Percentiles rank a stretch among this genome's conserved stretches.
Conservation (phyloP, 1,140 invertebrate genomes). For the Aculops lycopersici region DNA sequence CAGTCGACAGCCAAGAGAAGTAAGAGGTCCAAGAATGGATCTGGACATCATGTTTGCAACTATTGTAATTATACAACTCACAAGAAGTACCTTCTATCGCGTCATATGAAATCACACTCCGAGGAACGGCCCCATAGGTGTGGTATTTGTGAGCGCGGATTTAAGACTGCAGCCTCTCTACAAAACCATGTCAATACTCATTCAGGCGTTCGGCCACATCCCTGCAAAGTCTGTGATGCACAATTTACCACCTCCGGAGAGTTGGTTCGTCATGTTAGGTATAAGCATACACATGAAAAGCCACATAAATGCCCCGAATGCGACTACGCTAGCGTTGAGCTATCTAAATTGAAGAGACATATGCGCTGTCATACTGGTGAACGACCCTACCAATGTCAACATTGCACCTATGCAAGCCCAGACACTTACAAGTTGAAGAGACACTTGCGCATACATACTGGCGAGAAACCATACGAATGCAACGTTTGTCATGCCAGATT, state of each 20-base stretch:
- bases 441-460: slow-evolving; percentile 26
- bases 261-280: slow-evolving; percentile 60
- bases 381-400: slow-evolving; percentile 51
- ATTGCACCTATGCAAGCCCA: slow-evolving; percentile 85
- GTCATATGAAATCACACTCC: slow-evolving; percentile 82
- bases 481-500: slow-evolving; percentile 36
- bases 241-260: slow-evolving; percentile 84
- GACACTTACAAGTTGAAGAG: slow-evolving; percentile 72
- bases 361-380: slow-evolving; percentile 70
- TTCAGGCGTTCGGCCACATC: slow-evolving; percentile 70
- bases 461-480: slow-evolving; percentile 29
- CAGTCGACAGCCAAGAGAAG: slow-evolving; percentile 15
- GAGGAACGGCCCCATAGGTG: slow-evolving; percentile 79
- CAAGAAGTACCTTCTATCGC: slow-evolving; percentile 51
- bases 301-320: slow-evolving; percentile 76
- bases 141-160: slow-evolving; percentile 65
- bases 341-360: slow-evolving; percentile 66
- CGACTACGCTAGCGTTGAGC: slow-evolving; percentile 70
- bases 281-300: slow-evolving; percentile 72
- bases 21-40: slow-evolving; percentile 31
- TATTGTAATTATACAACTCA: slow-evolving; percentile 64
- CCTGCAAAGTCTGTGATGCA: slow-evolving; percentile 65
- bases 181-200: slow-evolving; percentile 90
- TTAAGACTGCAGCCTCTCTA: slow-evolving; percentile 66
- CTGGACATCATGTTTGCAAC: slow-evolving; percentile 43